Evolutionary conservation across 1,140 invertebrate species (phyloP).

Genomic region (Cyrtorhinus lividipennis): DNA sequence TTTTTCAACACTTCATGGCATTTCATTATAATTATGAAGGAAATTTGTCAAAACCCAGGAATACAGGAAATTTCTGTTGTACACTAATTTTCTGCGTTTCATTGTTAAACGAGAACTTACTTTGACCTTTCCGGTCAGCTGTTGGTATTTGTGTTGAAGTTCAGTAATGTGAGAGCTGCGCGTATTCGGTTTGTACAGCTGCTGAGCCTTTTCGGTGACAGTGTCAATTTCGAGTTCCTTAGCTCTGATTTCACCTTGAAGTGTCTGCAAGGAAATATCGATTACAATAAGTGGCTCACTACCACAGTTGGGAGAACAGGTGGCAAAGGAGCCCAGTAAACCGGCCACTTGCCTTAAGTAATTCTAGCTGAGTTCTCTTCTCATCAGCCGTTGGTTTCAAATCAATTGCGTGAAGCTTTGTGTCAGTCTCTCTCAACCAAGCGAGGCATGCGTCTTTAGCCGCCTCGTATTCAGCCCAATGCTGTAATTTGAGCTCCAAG

Average conservation of each 20-base stretch:
- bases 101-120: conserved; percentile 26
- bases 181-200: conserved; percentile 51
- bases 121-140: conserved; percentile 76
- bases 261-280: conserved; percentile 32
- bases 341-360: conserved; percentile 44
- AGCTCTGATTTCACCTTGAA: conserved; percentile 77
- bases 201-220: conserved; percentile 77
- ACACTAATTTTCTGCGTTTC: not conserved
- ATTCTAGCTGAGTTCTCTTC: conserved; percentile 71
- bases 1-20: too few relatives aligned
- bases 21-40: too few relatives aligned
- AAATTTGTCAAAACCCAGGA: too few relatives aligned
- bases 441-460: conserved; percentile 65
- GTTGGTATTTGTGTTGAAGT: conserved; percentile 77
- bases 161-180: conserved; percentile 69
- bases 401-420: conserved; percentile 73
- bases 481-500: conserved; percentile 65
- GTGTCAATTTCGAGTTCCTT: conserved; percentile 88
- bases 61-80: too few relatives aligned
- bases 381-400: conserved; percentile 66
- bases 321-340: too few relatives aligned
- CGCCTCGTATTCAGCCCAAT: conserved; percentile 84
- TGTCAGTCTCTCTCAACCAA: conserved; percentile 84
- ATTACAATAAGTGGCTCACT: not conserved
- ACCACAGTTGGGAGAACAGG: too few relatives aligned